These are phyloP conservation scores for Abrostola triplasia DNA, from an alignment of 2,888 invertebrate genomes.

Conservation along the genomic window DNA sequence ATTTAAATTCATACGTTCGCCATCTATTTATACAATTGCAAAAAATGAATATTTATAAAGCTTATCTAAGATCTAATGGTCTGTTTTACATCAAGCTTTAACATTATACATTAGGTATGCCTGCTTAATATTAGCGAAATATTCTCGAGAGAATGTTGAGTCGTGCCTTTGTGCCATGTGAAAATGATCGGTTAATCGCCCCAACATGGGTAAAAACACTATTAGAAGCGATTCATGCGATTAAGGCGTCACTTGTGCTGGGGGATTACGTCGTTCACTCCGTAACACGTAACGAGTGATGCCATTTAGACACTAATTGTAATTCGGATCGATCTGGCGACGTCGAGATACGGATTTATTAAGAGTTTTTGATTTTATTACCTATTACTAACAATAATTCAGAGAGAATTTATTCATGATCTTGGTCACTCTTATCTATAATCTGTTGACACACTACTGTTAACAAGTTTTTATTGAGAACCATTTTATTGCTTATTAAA, in stretches of 20 bases:
- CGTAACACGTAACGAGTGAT: slow-evolving; percentile 13
- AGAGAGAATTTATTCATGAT: slow-evolving; percentile 10
- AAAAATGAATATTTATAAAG: slow-evolving; percentile 40
- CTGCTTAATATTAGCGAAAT: slow-evolving; percentile 17
- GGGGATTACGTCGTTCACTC: slow-evolving; percentile 29
- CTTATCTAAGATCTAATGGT: slow-evolving; percentile 32
- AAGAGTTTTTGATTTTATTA: slow-evolving; percentile 14
- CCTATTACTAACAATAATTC: slow-evolving; percentile 2
- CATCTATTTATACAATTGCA: slow-evolving; percentile 17
- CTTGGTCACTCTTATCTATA: slow-evolving; percentile 7
- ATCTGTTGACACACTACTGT: slow-evolving; percentile 5
- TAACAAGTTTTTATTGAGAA: slow-evolving; percentile 6
- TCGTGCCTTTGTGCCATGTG: slow-evolving; percentile 27
- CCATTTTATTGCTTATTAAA: no score
- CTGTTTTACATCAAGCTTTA: slow-evolving; percentile 29
- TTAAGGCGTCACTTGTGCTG: slow-evolving; percentile 37
- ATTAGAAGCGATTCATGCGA: slow-evolving; percentile 38
- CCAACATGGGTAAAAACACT: slow-evolving; percentile 28
- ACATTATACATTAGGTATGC: slow-evolving; percentile 18
- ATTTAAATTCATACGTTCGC: slow-evolving; percentile 17
- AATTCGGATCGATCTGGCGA: slow-evolving; percentile 26
- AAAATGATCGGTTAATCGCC: slow-evolving; percentile 40
- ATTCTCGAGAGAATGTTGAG: slow-evolving; percentile 15
- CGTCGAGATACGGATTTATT: slow-evolving; percentile 5
- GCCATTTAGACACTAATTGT: slow-evolving; percentile 41